A percentile compares a stretch with the other conserved stretches of the same genome.
phyloP scores from a whole-genome alignment of 2,888 invertebrate species.

The Ligdia adustata region DNA sequence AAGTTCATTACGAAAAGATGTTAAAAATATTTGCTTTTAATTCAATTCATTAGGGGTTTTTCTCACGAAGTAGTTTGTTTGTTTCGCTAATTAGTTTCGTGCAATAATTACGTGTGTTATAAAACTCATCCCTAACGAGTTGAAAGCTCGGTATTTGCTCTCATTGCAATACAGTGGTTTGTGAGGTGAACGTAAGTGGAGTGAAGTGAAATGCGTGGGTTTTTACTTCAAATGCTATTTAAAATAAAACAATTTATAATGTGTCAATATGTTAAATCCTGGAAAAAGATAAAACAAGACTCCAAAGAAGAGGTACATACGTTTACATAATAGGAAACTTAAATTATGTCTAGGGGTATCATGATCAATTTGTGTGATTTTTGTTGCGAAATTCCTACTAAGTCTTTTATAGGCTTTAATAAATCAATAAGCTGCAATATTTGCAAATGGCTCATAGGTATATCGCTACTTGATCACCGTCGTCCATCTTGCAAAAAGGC shows the following conservation, averaged over 20 bases:
- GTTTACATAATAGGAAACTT: too few relatives aligned
- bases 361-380: too few relatives aligned
- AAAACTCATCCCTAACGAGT: constrained; percentile 5
- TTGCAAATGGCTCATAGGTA: constrained; percentile 12
- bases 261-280: constrained; percentile 16
- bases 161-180: constrained; percentile 3
- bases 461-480: constrained; percentile 11
- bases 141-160: constrained; percentile 6
- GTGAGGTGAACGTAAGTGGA: constrained; percentile 1
- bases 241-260: constrained; percentile 35
- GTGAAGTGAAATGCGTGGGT: constrained; percentile 32
- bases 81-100: background rate
- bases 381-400: too few relatives aligned
- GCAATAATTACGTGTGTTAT: constrained; percentile 2
- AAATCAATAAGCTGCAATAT: constrained; percentile 6
- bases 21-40: background rate
- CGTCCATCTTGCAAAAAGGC: constrained; percentile 26
- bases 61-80: background rate
- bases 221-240: constrained; percentile 27
- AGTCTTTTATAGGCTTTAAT: too few relatives aligned
- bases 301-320: constrained; percentile 20
- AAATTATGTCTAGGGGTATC: too few relatives aligned
- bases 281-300: constrained; percentile 11
- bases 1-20: constrained; percentile 1
- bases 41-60: constrained; percentile 6